These are phyloP conservation scores for Poecile montanus DNA, from an alignment of 2,797 vertebrate species.

Conservation along the genomic window DNA sequence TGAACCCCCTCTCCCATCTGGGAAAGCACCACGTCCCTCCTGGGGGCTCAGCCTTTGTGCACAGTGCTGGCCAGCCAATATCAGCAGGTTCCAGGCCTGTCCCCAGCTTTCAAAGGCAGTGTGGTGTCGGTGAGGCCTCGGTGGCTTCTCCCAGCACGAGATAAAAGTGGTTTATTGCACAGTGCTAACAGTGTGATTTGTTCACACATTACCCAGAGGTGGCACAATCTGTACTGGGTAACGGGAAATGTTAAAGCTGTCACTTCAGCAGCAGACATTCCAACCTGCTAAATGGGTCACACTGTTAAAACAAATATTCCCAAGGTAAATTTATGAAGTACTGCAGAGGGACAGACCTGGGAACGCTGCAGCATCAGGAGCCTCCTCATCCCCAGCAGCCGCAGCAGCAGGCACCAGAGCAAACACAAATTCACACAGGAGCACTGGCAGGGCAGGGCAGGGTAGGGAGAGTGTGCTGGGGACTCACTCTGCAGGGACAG, in stretches of 20 bases:
- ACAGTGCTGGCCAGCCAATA: not conserved
- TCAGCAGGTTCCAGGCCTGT: not conserved
- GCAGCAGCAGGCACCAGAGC: accelerated
- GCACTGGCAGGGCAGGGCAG: not conserved
- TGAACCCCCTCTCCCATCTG: not conserved
- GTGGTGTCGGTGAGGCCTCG: accelerated
- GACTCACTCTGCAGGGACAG: too few species aligned
- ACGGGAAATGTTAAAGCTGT: conserved; percentile 44
- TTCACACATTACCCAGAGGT: conserved; percentile 33
- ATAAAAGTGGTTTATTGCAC: not conserved
- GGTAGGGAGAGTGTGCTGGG: too few species aligned
- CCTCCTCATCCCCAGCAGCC: not conserved
- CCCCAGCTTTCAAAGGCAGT: accelerated
- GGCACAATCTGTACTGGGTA: conserved; percentile 12
- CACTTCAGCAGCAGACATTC: not conserved
- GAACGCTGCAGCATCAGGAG: not conserved
- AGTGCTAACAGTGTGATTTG: not conserved
- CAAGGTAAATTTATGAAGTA: not conserved
- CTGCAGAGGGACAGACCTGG: not conserved
- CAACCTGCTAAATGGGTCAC: not conserved
- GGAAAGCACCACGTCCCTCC: not conserved
- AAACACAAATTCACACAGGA: not conserved
- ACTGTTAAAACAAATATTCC: not conserved
- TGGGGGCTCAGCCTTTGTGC: not conserved
- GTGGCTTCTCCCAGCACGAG: not conserved